Percentiles rank a stretch among this genome's conserved stretches.
phyloP scores from a whole-genome alignment of 2,888 invertebrate species.

The Criorhina ranunculi region DNA sequence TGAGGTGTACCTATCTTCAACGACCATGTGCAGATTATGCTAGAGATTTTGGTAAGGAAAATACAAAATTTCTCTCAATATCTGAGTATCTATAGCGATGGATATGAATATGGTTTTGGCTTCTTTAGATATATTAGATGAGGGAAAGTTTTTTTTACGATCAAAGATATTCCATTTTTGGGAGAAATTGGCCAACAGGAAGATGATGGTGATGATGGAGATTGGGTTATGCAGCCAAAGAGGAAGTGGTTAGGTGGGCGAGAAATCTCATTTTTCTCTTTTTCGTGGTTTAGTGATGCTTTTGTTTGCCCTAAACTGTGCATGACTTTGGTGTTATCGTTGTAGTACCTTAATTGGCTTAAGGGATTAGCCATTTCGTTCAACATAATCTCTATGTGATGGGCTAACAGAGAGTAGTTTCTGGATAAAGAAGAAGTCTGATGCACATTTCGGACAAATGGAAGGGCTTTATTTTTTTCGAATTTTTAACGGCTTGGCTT shows the following conservation, averaged over 20 bases:
- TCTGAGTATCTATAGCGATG: constrained; percentile 16
- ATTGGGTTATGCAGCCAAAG: constrained; percentile 44
- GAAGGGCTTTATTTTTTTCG: no score
- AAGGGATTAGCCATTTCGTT: no score
- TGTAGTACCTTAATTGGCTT: no score
- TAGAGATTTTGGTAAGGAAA: constrained; percentile 43
- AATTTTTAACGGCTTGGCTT: no score
- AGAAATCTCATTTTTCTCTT: constrained; percentile 25
- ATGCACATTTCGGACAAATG: no score
- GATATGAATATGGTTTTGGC: constrained; percentile 32
- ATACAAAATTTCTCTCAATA: constrained; percentile 39
- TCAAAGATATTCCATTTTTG: constrained; percentile 67
- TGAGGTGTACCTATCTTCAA: constrained; percentile 35
- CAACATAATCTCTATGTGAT: no score
- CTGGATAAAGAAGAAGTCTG: no score
- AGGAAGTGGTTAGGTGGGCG: constrained; percentile 66
- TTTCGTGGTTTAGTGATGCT: constrained; percentile 1
- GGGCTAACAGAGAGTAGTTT: no score
- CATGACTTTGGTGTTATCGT: no score
- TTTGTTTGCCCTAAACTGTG: constrained; percentile 8
- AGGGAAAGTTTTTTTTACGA: constrained; percentile 66
- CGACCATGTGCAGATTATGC: constrained; percentile 53
- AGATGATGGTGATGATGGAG: constrained; percentile 52
- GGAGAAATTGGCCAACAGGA: constrained; percentile 62
- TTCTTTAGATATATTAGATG: constrained; percentile 31